phyloP scores from a whole-genome alignment of 1,140 invertebrate genomes.

The Panulirus ornatus region DNA sequence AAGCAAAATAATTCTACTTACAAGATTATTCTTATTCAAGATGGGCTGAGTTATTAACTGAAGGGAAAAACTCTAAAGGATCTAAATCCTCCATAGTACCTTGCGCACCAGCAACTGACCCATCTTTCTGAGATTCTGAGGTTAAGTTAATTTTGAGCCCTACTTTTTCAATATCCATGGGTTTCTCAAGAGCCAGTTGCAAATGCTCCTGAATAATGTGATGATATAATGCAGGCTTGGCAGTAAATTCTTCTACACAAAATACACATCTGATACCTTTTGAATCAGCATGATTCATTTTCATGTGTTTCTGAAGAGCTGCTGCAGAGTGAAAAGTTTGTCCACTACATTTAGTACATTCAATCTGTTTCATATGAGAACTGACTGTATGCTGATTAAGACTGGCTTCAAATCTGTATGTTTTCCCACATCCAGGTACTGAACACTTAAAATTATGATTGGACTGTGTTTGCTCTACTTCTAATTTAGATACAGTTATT shows the following conservation, averaged over 20 bases:
- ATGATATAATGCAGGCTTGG: conserved; percentile 18
- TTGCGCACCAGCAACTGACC: conserved; percentile 21
- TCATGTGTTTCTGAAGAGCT: conserved; percentile 51
- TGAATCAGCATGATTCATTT: conserved; percentile 35
- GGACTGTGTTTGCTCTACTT: conserved; percentile 17
- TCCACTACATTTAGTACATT: conserved; percentile 41
- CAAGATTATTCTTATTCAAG: conserved; percentile 19
- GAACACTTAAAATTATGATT: conserved; percentile 18
- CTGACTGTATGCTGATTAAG: conserved; percentile 51
- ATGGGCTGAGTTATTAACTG: conserved; percentile 46
- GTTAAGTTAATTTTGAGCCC: conserved; percentile 55
- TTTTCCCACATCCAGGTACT: conserved; percentile 42
- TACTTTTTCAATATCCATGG: conserved; percentile 47
- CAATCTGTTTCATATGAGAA: conserved; percentile 22
- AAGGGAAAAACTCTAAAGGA: conserved; percentile 52
- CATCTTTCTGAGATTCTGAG: conserved; percentile 53
- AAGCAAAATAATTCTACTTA: neutral
- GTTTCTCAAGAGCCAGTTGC: conserved; percentile 58
- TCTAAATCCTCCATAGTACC: conserved; percentile 53
- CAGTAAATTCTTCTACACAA: conserved; percentile 47
- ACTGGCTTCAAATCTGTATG: conserved; percentile 8
- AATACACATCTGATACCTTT: conserved; percentile 40
- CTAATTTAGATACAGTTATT: conserved; percentile 48
- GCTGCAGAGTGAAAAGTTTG: conserved; percentile 23
- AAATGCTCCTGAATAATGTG: conserved; percentile 58